Evolutionary conservation across 2,113 vertebrate species (phyloP), one percentile per base, ranked within the genome.

Genomic region (Noturus placidus): DNA sequence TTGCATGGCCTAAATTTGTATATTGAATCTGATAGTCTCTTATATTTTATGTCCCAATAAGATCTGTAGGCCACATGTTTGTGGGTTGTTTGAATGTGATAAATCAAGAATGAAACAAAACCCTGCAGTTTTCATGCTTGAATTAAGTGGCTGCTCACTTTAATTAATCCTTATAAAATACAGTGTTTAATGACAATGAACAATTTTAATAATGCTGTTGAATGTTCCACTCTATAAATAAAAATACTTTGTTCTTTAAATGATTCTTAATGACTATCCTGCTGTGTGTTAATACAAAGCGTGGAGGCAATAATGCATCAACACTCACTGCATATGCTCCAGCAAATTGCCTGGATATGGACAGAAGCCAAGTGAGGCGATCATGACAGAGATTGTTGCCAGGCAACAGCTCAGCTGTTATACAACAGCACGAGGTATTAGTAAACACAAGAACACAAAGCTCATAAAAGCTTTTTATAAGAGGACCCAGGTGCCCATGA

Each of bases 301-400:
- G 8, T 17, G 22, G 50, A 70, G 65, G 52, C 74, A 80, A 89
- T 76, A 82, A 85, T 25, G 25, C 67, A 65, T 46, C 6, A n/a
- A 17, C 35, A 77, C 27, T 54, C 85, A 90, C 63, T 69, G 59
- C 90, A 84, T 92, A 89, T 87, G 84, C 76, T 91, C 77, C 88
- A 78, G 91, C 83, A 59, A 50, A 85, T 90, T 57, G 78, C 52
- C 27, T 22, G 67, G 84, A 88, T 82, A 86, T 78, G 85, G 76
- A 78, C 78, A 42, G 72, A 78, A 80, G 86, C 57, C 67, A 65
- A 63, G 35, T 8, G 38, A 19, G 14, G 13, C 69, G 52, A 87
- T 83, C 25, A 72, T 85, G 89, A 72, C 87, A 86, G 27, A 65
- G 91, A 69, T 42, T 89, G 93, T 93, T 93, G 90, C 94, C 33